A percentile compares a stretch with the other conserved stretches of the same genome.
phyloP scores from a whole-genome alignment of 2,888 invertebrate species.

The Bedellia somnulentella region DNA sequence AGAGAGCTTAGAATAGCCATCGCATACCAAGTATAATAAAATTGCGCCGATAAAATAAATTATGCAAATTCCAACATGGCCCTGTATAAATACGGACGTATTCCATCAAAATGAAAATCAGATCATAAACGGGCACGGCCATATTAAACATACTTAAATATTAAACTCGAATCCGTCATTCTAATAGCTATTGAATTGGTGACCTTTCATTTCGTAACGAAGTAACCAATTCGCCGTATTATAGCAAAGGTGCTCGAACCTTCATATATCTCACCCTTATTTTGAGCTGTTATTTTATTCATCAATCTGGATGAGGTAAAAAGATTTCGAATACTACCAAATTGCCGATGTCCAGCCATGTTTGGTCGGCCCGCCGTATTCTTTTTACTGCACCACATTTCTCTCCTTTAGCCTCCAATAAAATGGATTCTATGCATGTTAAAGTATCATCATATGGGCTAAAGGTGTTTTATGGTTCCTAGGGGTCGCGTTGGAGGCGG shows the following conservation, averaged over 20 bases:
- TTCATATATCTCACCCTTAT: slow-evolving; percentile 49
- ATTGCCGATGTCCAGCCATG: slow-evolving; percentile 29
- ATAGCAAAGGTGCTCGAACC: too few relatives aligned
- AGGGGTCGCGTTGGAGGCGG: slow-evolving; percentile 33
- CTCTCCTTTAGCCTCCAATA: slow-evolving; percentile 41
- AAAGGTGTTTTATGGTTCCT: slow-evolving; percentile 39
- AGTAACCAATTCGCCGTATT: slow-evolving; percentile 57
- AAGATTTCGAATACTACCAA: slow-evolving; percentile 30
- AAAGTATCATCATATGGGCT: slow-evolving; percentile 49
- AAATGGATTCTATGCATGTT: slow-evolving; percentile 55
- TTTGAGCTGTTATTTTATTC: slow-evolving; percentile 47
- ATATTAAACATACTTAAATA: slow-evolving; percentile 25
- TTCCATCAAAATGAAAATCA: slow-evolving; percentile 3
- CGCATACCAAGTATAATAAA: too few relatives aligned
- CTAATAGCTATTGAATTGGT: slow-evolving; percentile 44
- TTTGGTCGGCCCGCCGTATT: slow-evolving; percentile 1
- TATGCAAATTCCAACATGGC: too few relatives aligned
- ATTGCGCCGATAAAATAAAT: too few relatives aligned
- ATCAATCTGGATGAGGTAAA: slow-evolving; percentile 35
- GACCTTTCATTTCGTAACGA: slow-evolving; percentile 37
- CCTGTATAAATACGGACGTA: too few relatives aligned
- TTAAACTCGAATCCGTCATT: slow-evolving; percentile 30
- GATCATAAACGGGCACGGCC: not conserved
- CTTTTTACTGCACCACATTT: slow-evolving; percentile 17
- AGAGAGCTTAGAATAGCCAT: too few relatives aligned